These are phyloP conservation scores for Typhlomys cinereus DNA, from an alignment of 2,113 vertebrate species.

Conservation along the genomic window DNA sequence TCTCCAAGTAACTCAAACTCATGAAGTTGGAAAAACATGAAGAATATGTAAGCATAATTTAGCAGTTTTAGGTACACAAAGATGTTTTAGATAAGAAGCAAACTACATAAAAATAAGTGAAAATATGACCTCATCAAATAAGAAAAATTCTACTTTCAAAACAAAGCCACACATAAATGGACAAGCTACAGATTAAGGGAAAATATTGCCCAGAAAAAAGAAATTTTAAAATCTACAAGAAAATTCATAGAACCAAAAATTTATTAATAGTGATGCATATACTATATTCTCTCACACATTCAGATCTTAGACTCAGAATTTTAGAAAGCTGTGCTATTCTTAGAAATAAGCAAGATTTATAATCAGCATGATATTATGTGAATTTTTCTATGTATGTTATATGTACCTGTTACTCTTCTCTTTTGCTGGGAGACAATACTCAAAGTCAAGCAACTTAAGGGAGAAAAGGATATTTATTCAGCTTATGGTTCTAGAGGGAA, in stretches of 20 bases:
- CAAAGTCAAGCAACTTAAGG: too few species aligned
- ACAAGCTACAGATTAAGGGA: not conserved
- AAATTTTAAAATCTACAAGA: not conserved
- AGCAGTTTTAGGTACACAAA: not conserved
- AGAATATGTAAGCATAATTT: not conserved
- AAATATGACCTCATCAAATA: not conserved
- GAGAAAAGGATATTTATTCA: too few species aligned
- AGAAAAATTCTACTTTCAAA: not conserved
- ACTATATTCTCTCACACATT: too few species aligned
- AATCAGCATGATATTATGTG: not conserved
- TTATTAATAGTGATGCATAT: too few species aligned
- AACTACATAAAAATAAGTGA: not conserved
- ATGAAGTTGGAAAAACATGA: not conserved
- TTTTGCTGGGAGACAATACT: constrained; percentile 16
- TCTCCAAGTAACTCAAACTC: too few species aligned
- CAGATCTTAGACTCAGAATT: too few species aligned
- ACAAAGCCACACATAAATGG: not conserved
- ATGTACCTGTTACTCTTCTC: constrained; percentile 8
- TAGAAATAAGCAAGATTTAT: too few species aligned
- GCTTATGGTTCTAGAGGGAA: too few species aligned
- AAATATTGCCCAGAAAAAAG: not conserved
- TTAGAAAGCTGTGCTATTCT: too few species aligned
- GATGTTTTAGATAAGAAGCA: not conserved
- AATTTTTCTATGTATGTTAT: not conserved
- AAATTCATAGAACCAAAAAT: not conserved